Conservation (phyloP, 2,113 vertebrate species). For the Hystrix cristata region DNA sequence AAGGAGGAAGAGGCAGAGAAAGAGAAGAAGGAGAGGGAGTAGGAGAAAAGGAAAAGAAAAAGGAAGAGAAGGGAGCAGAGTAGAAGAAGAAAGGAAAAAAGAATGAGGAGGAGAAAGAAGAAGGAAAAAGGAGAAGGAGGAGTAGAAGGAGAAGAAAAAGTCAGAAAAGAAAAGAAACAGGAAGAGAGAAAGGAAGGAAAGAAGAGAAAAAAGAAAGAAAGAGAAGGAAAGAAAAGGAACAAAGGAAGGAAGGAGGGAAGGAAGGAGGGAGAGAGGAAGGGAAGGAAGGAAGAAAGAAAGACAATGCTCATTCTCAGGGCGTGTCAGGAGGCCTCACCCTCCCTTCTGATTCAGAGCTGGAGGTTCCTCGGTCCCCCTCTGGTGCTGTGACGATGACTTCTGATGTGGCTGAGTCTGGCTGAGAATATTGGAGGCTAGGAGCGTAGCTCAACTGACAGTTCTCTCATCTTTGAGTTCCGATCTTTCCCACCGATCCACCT, state of each 20-base stretch:
- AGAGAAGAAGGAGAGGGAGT: background rate
- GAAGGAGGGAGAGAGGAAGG: background rate
- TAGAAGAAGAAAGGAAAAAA: no score
- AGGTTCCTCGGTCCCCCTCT: background rate
- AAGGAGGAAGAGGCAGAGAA: no score
- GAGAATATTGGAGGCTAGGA: background rate
- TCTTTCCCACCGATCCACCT: background rate
- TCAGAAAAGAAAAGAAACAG: background rate
- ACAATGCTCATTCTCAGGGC: fast-evolving
- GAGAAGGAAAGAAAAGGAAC: no score
- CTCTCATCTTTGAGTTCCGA: no score
- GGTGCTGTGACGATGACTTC: background rate
- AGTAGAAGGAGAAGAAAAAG: no score
- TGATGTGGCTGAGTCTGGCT: background rate
- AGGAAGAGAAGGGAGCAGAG: no score
- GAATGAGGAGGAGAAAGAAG: background rate
- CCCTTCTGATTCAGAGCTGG: fast-evolving
- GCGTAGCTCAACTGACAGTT: background rate
- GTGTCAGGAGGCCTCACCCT: background rate
- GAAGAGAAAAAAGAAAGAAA: background rate
- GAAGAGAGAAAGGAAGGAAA: fast-evolving
- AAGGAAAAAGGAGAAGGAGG: background rate
- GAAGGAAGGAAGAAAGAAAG: background rate
- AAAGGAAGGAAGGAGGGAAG: no score
- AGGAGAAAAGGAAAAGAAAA: fast-evolving